Evolutionary conservation across 2,888 invertebrate genomes (phyloP), one percentile per base, ranked within the genome.

Genomic region (Heteromyza rotundicornis): DNA sequence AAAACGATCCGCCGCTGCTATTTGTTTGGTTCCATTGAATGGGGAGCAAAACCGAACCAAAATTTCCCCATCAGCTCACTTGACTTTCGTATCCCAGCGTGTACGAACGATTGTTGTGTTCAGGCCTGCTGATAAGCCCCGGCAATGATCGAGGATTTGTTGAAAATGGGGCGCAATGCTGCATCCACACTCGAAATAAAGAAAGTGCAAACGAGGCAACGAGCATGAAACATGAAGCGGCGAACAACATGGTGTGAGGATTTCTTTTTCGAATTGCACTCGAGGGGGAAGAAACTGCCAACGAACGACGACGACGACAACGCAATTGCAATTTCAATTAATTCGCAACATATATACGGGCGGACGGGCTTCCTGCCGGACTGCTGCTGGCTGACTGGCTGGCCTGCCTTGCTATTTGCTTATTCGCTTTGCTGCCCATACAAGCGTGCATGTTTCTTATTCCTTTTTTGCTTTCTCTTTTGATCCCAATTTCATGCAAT

Each of bases 401-500:
- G 49, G 59, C 50, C 55, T 56, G 53, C 22, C n/a, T 24, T 44
- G 49, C 40, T n/a, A 12, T 8, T 22, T 49, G 36, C 40, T n/a
- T 40, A n/a, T 8, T 22, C 52, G 52, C 22, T 53, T 36, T 10
- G 40, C 23, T 57, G n/a, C n/a, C n/a, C n/a, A n/a, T n/a, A n/a
- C n/a, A n/a, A n/a, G 14, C 36, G 2, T 5, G 51, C 32, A 2
- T 7, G 47, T 32, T 16, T 32, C 44, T 62, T 66, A 60, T 64
- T 69, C 70, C 69, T 69, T 69, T 63, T 57, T 55, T 70, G 64
- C 73, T 73, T 73, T 75, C 73, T 73, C 75, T 75, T 75, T 66
- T 73, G 75, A 63, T 68, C 75, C 66, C 70, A 73, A n/a, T 73
- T 73, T 59, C 52, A 3, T 19, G 47, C 47, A 47, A 47, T 47